phyloP scores from a whole-genome alignment of 2,797 vertebrate genomes.

The Sarcophilus harrisii region DNA sequence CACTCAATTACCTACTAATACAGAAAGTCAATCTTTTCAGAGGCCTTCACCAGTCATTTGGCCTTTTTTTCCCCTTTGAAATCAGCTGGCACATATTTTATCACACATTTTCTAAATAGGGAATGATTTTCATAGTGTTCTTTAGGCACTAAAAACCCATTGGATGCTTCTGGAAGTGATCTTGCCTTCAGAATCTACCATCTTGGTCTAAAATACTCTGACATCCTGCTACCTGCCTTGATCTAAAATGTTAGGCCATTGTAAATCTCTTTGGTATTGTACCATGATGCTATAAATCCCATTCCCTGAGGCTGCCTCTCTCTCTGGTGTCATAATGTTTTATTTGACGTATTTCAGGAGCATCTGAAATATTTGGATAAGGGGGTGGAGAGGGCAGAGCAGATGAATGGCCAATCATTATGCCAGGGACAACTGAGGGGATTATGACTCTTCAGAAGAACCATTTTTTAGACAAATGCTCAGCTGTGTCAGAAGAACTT shows the following conservation, averaged over 20 bases:
- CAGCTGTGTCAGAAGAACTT: not conserved
- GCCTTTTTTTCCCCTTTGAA: conserved; percentile 59
- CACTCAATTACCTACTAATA: conserved; percentile 59
- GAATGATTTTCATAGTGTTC: conserved; percentile 42
- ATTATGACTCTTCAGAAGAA: not conserved
- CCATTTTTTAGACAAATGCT: not conserved
- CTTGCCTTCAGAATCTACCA: not conserved
- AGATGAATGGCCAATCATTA: not conserved
- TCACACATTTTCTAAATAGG: conserved; percentile 65
- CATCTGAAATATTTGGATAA: conserved; percentile 41
- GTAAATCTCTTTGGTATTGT: conserved; percentile 45
- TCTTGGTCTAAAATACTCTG: not conserved
- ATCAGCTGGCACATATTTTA: conserved; percentile 66
- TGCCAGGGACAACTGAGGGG: not conserved
- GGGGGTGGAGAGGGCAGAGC: not conserved
- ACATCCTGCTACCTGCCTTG: not conserved
- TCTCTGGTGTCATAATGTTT: conserved; percentile 20
- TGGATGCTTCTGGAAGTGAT: conserved; percentile 47
- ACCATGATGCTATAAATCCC: not conserved
- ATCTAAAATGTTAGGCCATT: not conserved
- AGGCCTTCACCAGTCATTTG: conserved; percentile 66
- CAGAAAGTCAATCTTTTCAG: conserved; percentile 70
- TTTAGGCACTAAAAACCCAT: not conserved
- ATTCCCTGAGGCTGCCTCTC: conserved; percentile 2
- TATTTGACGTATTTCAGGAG: conserved; percentile 46